Evolutionary conservation across 2,113 vertebrate genomes (phyloP).

Genomic region (Tapirus terrestris): DNA sequence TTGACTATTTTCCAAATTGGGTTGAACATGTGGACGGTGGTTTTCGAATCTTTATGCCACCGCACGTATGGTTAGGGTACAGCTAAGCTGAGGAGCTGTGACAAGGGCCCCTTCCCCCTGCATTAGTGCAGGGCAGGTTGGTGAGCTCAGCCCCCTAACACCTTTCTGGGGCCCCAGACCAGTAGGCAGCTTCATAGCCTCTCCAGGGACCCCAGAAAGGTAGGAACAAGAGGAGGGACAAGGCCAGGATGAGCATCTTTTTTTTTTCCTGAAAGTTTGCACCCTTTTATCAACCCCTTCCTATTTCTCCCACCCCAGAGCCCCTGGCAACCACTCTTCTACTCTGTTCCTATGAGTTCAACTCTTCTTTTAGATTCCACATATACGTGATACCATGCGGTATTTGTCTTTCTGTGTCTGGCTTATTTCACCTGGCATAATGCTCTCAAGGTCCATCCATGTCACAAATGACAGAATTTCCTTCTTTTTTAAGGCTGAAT

Average conservation of each 20-base stretch:
- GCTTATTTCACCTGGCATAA: not conserved
- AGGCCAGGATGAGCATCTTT: not conserved
- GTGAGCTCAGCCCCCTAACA: not conserved
- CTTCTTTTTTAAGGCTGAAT: not conserved
- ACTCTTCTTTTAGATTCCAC: not conserved
- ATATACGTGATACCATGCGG: not conserved
- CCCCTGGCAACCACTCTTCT: no score
- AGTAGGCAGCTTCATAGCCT: not conserved
- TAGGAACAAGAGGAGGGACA: not conserved
- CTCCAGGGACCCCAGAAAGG: not conserved
- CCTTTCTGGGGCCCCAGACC: not conserved
- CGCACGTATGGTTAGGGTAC: not conserved
- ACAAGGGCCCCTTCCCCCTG: not conserved
- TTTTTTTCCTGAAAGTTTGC: not conserved
- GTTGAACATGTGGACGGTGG: no score
- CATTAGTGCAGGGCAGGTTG: not conserved
- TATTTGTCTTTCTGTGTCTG: not conserved
- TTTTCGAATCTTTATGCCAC: not conserved
- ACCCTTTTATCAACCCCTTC: not conserved
- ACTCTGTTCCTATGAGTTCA: not conserved
- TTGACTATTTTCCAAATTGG: not conserved
- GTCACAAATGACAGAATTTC: not conserved
- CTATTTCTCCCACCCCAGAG: not conserved
- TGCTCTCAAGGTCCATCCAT: no score
- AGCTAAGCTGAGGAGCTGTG: not conserved